Percentiles rank a stretch among this genome's conserved stretches.
phyloP scores from a whole-genome alignment of 2,888 invertebrate species.

The Brenthis daphne region DNA sequence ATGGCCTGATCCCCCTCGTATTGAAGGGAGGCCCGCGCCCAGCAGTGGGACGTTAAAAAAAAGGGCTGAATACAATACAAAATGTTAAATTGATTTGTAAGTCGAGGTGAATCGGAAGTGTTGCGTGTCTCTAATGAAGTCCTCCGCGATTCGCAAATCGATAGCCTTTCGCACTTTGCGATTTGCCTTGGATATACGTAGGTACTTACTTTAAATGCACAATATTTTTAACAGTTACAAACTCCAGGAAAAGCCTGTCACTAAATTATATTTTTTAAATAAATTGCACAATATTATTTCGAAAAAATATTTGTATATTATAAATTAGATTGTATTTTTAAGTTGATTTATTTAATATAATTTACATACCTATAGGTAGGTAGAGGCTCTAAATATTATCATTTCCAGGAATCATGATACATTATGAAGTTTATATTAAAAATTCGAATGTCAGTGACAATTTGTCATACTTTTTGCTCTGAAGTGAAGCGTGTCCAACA shows the following conservation, averaged over 20 bases:
- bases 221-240: neutral
- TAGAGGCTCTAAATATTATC: neutral
- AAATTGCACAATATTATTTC: too few species aligned
- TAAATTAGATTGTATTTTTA: too few species aligned
- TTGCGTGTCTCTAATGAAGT: slow-evolving; percentile 11
- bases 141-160: neutral
- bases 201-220: slow-evolving; percentile 3
- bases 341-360: too few species aligned
- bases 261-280: too few species aligned
- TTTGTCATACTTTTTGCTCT: slow-evolving; percentile 12
- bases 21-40: too few species aligned
- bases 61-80: too few species aligned
- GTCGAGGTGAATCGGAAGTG: neutral
- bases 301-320: too few species aligned
- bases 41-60: too few species aligned
- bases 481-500: slow-evolving; percentile 27
- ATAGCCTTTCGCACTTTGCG: slow-evolving; percentile 12
- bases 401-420: neutral
- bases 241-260: too few species aligned
- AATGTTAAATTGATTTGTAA: neutral
- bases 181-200: slow-evolving; percentile 1
- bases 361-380: too few species aligned
- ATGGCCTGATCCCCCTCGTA: too few species aligned
- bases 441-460: slow-evolving; percentile 23
- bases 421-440: slow-evolving; percentile 16